A percentile compares a stretch with the other conserved stretches of the same genome.
phyloP scores from a whole-genome alignment of 1,140 invertebrate species.

The Macrocentrus cingulum region DNA sequence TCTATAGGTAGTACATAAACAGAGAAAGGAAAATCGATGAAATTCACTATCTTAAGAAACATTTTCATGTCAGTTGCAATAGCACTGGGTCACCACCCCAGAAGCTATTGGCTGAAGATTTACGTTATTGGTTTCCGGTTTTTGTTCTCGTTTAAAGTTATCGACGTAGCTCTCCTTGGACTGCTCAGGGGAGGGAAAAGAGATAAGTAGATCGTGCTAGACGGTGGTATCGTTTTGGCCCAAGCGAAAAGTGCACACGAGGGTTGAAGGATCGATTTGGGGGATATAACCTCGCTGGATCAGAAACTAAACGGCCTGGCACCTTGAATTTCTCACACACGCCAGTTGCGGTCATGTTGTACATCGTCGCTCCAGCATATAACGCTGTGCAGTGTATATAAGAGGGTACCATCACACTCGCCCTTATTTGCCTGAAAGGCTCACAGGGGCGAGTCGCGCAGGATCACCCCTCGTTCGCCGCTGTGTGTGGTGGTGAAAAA shows the following conservation, averaged over 20 bases:
- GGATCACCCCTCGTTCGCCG: not conserved
- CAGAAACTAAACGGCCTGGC: constrained; percentile 11
- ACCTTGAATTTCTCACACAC: constrained; percentile 19
- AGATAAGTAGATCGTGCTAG: constrained; percentile 23
- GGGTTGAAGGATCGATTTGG: constrained; percentile 19
- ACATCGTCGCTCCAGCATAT: too few species aligned
- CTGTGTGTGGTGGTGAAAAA: too few species aligned
- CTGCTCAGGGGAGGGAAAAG: too few species aligned
- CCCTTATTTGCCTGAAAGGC: constrained; percentile 21
- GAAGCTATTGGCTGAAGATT: constrained; percentile 19
- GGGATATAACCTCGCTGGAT: constrained; percentile 15
- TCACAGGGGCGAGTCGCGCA: constrained; percentile 1
- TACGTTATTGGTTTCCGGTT: constrained; percentile 23
- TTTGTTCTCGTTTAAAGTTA: constrained; percentile 24
- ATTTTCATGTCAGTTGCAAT: constrained; percentile 19
- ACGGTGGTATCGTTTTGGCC: constrained; percentile 16
- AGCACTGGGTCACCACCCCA: constrained; percentile 14
- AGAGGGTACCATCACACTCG: not conserved
- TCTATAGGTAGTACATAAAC: too few species aligned
- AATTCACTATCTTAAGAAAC: constrained; percentile 3
- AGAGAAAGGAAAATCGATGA: too few species aligned
- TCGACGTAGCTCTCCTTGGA: constrained; percentile 20
- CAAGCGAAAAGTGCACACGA: constrained; percentile 17
- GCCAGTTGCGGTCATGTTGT: not conserved
- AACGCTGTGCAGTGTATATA: not conserved